These are phyloP conservation scores for Ascidia mentula DNA, from an alignment of 23 tunicate genomes.

Conservation along the genomic window DNA sequence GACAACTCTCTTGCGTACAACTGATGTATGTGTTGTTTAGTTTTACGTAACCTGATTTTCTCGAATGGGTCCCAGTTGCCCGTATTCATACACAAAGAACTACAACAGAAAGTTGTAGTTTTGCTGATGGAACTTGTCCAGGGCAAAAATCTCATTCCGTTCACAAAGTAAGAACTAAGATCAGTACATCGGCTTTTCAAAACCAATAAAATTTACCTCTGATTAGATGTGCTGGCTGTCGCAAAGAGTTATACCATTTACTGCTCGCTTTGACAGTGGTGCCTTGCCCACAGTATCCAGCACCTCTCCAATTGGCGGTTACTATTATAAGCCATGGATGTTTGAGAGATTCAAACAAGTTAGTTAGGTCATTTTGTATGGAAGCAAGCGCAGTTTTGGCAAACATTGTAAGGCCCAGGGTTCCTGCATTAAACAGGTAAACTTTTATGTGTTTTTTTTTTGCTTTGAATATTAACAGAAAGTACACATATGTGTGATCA, in stretches of 20 bases:
- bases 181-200: background rate
- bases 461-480: too few relatives aligned
- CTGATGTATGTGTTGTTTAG: background rate
- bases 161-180: constrained; percentile 12
- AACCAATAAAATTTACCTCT: background rate
- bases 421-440: constrained; percentile 44
- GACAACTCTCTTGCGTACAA: background rate
- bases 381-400: constrained; percentile 39
- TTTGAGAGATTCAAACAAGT: constrained; percentile 9
- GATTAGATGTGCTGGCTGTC: constrained; percentile 15
- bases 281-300: constrained; percentile 29
- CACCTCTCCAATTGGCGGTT: constrained; percentile 40
- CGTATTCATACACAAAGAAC: constrained; percentile 23
- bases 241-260: constrained; percentile 48
- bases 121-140: constrained; percentile 11
- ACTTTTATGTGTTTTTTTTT: too few relatives aligned
- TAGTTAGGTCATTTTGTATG: constrained; percentile 31
- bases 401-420: constrained; percentile 30
- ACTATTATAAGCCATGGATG: constrained; percentile 22
- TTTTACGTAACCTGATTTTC: background rate
- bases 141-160: constrained; percentile 12
- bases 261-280: constrained; percentile 49
- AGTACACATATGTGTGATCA: too few relatives aligned
- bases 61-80: constrained; percentile 30
- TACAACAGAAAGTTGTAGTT: constrained; percentile 26